These are phyloP conservation scores for Pinctada fucata DNA, from an alignment of 2,888 invertebrate genomes.

Conservation along the genomic window DNA sequence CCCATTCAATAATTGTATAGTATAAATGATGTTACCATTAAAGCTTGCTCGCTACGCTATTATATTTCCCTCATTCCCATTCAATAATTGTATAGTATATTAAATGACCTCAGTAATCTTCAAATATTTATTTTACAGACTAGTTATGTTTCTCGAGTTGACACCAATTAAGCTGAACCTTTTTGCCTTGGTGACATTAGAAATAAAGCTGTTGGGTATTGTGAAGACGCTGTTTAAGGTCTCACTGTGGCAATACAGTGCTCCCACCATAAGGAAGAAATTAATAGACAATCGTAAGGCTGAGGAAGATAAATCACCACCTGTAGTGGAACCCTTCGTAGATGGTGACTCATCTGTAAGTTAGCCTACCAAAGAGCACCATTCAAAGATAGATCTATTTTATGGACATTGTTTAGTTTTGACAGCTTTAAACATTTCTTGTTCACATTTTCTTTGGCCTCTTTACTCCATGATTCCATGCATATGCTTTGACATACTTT, in stretches of 20 bases:
- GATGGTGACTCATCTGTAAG: not conserved
- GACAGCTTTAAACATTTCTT: too few species aligned
- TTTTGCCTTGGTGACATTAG: slow-evolving; percentile 43
- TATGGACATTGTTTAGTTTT: too few species aligned
- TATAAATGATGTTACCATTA: too few species aligned
- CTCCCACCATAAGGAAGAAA: slow-evolving; percentile 36
- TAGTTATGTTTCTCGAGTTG: slow-evolving; percentile 46
- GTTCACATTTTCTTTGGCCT: too few species aligned
- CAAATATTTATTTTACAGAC: slow-evolving; percentile 20
- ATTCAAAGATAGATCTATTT: too few species aligned
- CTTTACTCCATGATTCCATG: too few species aligned
- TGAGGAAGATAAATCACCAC: slow-evolving; percentile 43
- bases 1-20: too few species aligned
- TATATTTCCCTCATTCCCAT: too few species aligned
- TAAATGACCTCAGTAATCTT: too few species aligned
- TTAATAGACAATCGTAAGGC: slow-evolving; percentile 41
- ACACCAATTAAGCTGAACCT: slow-evolving; percentile 41
- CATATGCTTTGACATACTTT: too few species aligned
- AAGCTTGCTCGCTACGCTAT: too few species aligned
- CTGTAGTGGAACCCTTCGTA: slow-evolving; percentile 23
- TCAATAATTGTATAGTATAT: too few species aligned
- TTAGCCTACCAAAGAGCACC: not conserved
- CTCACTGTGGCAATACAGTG: slow-evolving; percentile 34
- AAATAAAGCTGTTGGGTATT: slow-evolving; percentile 31
- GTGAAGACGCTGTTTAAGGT: slow-evolving; percentile 33